Percentiles rank a stretch among this genome's conserved stretches.
These are phyloP conservation scores for Eupristina koningsbergeri DNA, from an alignment of 1,140 invertebrate species.

Conservation along the genomic window DNA sequence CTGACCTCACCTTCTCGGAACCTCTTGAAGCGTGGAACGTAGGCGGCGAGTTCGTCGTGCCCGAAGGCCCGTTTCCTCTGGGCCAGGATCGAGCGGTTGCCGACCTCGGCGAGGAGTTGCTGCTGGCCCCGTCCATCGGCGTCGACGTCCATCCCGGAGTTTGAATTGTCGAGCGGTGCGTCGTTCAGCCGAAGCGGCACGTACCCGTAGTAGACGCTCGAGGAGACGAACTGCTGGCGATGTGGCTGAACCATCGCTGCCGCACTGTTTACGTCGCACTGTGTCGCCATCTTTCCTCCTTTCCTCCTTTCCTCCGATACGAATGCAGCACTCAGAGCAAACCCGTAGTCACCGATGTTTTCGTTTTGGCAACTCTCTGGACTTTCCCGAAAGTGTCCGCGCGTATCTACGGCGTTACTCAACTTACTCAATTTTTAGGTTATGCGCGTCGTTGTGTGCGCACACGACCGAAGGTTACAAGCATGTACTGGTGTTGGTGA, in stretches of 20 bases:
- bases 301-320: too few relatives aligned
- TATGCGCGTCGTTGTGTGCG: background rate
- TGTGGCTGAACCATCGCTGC: slow-evolving; percentile 19
- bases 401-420: background rate
- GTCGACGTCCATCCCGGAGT: slow-evolving; percentile 23
- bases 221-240: slow-evolving; percentile 59
- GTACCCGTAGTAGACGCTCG: slow-evolving; percentile 63
- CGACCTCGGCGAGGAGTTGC: slow-evolving; percentile 5
- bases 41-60: slow-evolving; percentile 13
- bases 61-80: slow-evolving; percentile 29
- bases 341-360: too few relatives aligned
- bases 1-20: slow-evolving; percentile 31
- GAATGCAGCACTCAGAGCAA: too few relatives aligned
- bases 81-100: background rate
- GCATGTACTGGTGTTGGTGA: too few relatives aligned
- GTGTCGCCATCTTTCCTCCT: slow-evolving; percentile 54
- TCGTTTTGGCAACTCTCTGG: too few relatives aligned
- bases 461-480: too few relatives aligned
- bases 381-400: background rate
- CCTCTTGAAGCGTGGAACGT: slow-evolving; percentile 19
- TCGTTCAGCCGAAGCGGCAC: slow-evolving; percentile 52
- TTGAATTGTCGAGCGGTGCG: background rate
- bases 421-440: background rate
- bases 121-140: background rate
- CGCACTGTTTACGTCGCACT: slow-evolving; percentile 50